Conservation (phyloP, 2,113 vertebrate genomes). For the Tyto alba region DNA sequence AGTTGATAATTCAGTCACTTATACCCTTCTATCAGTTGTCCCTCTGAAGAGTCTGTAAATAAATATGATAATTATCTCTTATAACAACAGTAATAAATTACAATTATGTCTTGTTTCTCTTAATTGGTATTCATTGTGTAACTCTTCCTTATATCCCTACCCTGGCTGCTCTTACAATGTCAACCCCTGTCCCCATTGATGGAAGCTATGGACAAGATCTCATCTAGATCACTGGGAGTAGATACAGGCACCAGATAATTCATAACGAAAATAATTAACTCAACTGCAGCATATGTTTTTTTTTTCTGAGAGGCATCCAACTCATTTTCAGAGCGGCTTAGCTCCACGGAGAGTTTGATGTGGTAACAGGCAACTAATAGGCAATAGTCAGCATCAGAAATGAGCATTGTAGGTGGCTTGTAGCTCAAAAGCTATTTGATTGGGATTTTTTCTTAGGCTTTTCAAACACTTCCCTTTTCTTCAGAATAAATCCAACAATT, state of each 20-base stretch:
- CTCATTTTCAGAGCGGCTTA: neutral
- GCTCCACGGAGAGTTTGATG: neutral
- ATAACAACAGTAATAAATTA: neutral
- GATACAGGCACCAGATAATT: neutral
- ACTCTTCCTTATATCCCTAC: neutral
- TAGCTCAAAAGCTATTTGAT: neutral
- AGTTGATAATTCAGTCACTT: neutral
- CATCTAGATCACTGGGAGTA: neutral
- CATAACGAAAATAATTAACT: neutral
- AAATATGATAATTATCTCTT: neutral
- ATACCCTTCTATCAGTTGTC: neutral
- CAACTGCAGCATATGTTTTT: neutral
- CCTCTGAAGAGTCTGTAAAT: neutral
- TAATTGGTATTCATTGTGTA: accelerated
- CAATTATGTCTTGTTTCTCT: neutral
- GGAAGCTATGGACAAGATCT: neutral
- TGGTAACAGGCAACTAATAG: neutral
- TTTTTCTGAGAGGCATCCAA: neutral
- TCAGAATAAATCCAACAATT: neutral
- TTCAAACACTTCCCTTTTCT: neutral
- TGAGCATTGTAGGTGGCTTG: neutral
- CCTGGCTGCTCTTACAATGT: neutral
- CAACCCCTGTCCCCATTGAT: no score
- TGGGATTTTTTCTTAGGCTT: neutral
- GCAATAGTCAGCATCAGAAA: neutral